These are phyloP conservation scores for Piprites chloris DNA, from an alignment of 2,113 vertebrate species.

Conservation along the genomic window DNA sequence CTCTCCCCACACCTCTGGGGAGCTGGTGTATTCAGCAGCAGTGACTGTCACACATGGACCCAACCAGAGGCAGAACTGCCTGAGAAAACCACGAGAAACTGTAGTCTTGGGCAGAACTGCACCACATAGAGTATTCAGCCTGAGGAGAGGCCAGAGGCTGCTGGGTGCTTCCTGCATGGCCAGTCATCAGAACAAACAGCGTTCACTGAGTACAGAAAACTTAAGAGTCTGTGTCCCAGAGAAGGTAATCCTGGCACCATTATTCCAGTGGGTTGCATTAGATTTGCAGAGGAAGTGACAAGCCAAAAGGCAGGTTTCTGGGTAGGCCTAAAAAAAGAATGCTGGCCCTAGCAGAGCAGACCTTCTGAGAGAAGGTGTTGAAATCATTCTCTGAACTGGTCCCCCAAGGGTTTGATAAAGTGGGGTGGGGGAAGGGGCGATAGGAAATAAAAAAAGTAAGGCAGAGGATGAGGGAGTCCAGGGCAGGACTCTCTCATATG, in stretches of 20 bases:
- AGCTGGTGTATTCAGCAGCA: not conserved
- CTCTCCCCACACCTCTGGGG: not conserved
- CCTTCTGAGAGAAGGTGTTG: not conserved
- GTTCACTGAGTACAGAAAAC: not conserved
- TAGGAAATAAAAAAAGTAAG: not conserved
- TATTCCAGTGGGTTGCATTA: not conserved
- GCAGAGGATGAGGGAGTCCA: not conserved
- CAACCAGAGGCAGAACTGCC: not conserved
- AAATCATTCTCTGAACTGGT: not conserved
- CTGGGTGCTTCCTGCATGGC: not conserved
- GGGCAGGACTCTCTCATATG: not conserved
- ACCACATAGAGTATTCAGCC: fast-evolving
- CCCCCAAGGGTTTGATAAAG: not conserved
- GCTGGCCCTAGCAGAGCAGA: not conserved
- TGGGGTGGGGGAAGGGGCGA: not conserved
- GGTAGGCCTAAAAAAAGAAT: not conserved
- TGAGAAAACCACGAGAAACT: not conserved
- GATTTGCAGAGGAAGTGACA: not conserved
- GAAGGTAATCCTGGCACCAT: not conserved
- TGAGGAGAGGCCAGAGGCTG: not conserved
- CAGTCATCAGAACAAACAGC: not conserved
- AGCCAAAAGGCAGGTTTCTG: not conserved
- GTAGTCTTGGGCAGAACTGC: not conserved
- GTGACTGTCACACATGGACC: fast-evolving
- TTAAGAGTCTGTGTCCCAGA: not conserved